Evolutionary conservation across 2,888 invertebrate genomes (phyloP), one percentile per base, ranked within the genome.

Genomic region (Pollenia labialis): DNA sequence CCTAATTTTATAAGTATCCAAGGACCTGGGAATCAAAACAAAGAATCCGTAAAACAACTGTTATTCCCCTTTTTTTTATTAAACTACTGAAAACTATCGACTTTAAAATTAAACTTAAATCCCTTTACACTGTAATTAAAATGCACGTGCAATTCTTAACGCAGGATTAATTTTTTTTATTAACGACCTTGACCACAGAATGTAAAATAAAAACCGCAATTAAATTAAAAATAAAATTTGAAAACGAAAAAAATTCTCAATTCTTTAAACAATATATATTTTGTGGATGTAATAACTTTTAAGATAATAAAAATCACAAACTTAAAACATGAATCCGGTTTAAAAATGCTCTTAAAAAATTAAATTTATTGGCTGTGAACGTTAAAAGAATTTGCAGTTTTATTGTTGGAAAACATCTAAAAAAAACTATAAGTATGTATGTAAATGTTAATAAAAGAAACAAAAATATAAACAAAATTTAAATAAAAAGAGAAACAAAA

Each of bases 281-380:
- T 75, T 48, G 46, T 69, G 23, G 68, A 58, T 74, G 56, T 71
- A 54, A 56, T 60, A 56, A 58, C 66, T 64, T 74, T 81, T 56
- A 50, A 66, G 66, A 50, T 58, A 64, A 68, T 60, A 50, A 69
- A 32, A 79, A 42, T 58, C 69, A 66, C 14, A 44, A 58, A 50
- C 52, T 48, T n/a, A 71, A 83, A 76, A 54, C 16, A 52, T 23
- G 81, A 85, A 85, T 85, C 85, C 85, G 85, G 85, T 79, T 85
- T 46, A 46, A 52, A 71, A 54, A 32, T 48, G 64, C 48, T 72
- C 77, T 76, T 54, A 76, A 71, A 69, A 79, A 56, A 75, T 44
- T 76, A 46, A 79, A 86, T 86, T 83, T 86, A 83, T 83, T 76
- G 76, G 52, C 83, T 72, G 76, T 32, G 54, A 86, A 86, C 76